Percentiles rank a stretch among this genome's conserved stretches.
These are phyloP conservation scores for Caloenas nicobarica DNA, from an alignment of 2,113 vertebrate genomes.

Conservation along the genomic window DNA sequence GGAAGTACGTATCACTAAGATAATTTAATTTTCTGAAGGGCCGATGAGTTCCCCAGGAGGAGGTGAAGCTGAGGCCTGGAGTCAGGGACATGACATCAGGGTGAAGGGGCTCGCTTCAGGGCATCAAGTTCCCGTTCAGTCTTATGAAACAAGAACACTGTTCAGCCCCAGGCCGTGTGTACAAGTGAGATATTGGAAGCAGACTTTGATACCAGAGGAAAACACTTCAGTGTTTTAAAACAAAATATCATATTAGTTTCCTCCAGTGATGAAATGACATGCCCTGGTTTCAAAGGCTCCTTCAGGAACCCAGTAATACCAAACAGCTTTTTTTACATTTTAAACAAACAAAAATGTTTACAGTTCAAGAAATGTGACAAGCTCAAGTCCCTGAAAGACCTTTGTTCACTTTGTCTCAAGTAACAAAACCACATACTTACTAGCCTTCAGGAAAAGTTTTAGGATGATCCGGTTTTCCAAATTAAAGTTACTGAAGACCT, in stretches of 20 bases:
- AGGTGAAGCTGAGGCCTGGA: neutral
- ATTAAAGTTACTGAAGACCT: neutral
- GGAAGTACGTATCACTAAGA: neutral
- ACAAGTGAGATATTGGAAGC: neutral
- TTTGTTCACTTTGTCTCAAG: neutral
- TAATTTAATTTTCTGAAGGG: neutral
- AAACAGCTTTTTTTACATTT: neutral
- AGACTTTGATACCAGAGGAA: neutral
- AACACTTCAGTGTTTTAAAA: neutral
- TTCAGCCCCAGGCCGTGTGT: neutral
- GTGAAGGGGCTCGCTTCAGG: neutral
- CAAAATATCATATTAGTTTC: neutral
- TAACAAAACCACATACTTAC: neutral
- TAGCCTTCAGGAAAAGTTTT: neutral
- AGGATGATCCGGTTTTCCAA: neutral
- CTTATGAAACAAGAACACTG: neutral
- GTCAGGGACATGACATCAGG: accelerated
- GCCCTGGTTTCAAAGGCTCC: neutral
- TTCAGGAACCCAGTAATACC: neutral
- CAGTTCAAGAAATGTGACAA: neutral
- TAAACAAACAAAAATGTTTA: neutral
- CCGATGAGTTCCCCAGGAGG: neutral
- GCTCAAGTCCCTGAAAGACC: neutral
- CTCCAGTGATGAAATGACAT: neutral
- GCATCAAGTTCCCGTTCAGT: neutral